Percentiles rank a stretch among this genome's conserved stretches.
These are phyloP conservation scores for Neria commutata DNA, from an alignment of 2,888 invertebrate species.

Conservation along the genomic window DNA sequence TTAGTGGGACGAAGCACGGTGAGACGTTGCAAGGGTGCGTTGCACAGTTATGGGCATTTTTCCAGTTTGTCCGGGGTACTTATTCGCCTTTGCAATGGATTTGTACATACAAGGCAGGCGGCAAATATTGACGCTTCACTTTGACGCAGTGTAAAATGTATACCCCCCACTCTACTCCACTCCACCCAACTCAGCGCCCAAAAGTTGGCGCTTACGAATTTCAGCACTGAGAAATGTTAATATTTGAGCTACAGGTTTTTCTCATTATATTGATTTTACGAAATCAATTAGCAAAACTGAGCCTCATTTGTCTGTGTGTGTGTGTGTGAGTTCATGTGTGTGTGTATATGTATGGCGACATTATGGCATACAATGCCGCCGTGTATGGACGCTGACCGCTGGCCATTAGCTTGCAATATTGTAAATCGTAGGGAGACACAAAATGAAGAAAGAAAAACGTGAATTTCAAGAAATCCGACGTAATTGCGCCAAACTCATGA, in stretches of 20 bases:
- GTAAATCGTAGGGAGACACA: not conserved
- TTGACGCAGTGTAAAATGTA: no score
- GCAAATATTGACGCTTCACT: conserved; percentile 2
- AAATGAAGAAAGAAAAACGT: not conserved
- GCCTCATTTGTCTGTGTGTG: not conserved
- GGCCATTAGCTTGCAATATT: not conserved
- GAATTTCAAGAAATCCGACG: not conserved
- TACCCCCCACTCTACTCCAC: no score
- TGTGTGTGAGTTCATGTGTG: not conserved
- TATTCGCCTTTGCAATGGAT: no score
- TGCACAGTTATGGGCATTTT: no score
- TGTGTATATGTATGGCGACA: no score
- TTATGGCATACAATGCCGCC: not conserved
- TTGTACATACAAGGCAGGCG: not conserved
- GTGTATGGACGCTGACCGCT: not conserved
- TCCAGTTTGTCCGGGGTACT: no score
- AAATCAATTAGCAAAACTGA: conserved; percentile 40
- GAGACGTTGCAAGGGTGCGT: not conserved
- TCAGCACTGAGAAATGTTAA: conserved; percentile 38
- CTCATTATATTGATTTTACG: conserved; percentile 33
- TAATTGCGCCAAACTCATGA: conserved; percentile 40
- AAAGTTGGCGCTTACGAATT: no score
- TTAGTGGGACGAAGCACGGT: not conserved
- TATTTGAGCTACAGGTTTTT: conserved; percentile 32
- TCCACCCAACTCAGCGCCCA: no score